These are phyloP conservation scores for Aphelenchoides besseyi DNA, from an alignment of 1,140 invertebrate species.

Conservation along the genomic window DNA sequence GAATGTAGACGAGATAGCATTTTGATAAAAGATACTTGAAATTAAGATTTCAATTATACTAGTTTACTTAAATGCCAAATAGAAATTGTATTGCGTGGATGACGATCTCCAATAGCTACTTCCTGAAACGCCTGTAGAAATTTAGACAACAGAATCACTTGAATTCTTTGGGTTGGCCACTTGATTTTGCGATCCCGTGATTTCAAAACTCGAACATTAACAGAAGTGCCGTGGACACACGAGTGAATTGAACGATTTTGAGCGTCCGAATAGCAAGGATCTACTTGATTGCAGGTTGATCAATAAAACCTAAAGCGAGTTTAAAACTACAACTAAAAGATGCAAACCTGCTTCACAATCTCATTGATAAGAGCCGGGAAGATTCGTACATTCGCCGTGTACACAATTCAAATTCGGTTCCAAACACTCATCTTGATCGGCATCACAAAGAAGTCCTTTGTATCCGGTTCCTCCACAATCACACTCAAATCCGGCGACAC, in stretches of 20 bases:
- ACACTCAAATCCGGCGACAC: conserved; percentile 58
- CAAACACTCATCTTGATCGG: conserved; percentile 56
- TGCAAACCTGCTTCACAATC: conserved; percentile 26
- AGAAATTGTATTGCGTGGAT: no score
- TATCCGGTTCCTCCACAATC: conserved; percentile 54
- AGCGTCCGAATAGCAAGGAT: conserved; percentile 48
- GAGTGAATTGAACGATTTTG: conserved; percentile 54
- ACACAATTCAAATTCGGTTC: conserved; percentile 41
- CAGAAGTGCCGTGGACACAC: conserved; percentile 56
- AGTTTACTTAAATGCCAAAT: no score
- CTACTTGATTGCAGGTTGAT: conserved; percentile 44
- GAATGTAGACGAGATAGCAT: no score
- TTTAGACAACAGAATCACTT: no score
- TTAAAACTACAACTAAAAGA: background rate
- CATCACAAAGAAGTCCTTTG: conserved; percentile 46
- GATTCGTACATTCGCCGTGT: conserved; percentile 51
- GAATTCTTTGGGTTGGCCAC: no score
- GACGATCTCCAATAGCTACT: no score
- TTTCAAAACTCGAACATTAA: conserved; percentile 43
- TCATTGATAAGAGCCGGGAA: conserved; percentile 50
- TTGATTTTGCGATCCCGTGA: conserved; percentile 31
- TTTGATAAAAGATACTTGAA: no score
- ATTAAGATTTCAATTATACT: no score
- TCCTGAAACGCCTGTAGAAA: no score
- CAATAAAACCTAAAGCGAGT: conserved; percentile 45